A percentile compares a stretch with the other conserved stretches of the same genome.
Evolutionary conservation across 2,797 vertebrate genomes (phyloP).

Genomic region (Sebastes kiyomatsui): DNA sequence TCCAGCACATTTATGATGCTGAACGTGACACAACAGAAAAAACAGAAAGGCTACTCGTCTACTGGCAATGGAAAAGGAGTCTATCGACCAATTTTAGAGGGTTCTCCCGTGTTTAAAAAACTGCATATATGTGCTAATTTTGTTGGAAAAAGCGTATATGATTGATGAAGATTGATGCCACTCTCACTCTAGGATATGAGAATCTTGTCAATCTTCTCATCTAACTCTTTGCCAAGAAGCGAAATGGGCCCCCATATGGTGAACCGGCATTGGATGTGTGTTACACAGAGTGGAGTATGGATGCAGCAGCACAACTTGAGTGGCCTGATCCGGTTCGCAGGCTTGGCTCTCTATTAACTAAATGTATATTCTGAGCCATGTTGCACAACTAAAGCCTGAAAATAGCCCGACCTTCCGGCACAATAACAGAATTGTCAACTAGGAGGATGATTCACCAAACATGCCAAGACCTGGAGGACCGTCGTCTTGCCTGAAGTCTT

Average conservation of each 20-base stretch:
- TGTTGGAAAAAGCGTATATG: neutral
- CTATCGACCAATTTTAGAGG: too few species aligned
- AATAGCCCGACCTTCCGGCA: constrained; percentile 9
- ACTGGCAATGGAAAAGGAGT: neutral
- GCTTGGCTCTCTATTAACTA: neutral
- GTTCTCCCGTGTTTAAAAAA: neutral
- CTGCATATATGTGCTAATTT: neutral
- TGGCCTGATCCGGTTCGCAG: neutral
- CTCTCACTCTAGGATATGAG: neutral
- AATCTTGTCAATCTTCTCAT: neutral
- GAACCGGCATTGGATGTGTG: neutral
- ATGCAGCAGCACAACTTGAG: neutral
- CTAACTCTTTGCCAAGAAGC: too few species aligned
- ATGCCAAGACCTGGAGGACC: neutral
- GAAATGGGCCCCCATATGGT: neutral
- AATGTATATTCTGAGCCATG: neutral
- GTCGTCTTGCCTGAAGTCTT: neutral
- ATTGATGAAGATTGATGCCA: neutral
- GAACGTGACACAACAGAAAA: neutral
- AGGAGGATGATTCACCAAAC: constrained; percentile 15
- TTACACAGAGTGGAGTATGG: neutral
- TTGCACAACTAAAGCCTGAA: constrained; percentile 15
- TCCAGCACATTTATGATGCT: fast-evolving
- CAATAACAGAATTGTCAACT: constrained; percentile 10
- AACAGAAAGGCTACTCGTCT: neutral